phyloP scores from a whole-genome alignment of 2,797 vertebrate genomes.

The Chelon auratus region DNA sequence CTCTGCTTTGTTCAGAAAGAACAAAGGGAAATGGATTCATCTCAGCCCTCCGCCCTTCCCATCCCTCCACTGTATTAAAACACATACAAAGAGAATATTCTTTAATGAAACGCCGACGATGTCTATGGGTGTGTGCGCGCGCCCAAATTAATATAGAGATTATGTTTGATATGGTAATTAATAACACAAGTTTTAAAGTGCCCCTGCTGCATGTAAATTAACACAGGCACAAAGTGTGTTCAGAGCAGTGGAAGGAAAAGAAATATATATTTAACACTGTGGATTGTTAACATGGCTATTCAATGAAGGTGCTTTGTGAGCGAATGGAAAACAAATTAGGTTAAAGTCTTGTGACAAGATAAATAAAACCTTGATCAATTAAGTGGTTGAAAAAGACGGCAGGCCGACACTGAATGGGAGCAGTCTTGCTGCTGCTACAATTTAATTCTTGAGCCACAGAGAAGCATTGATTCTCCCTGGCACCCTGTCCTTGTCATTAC shows the following conservation, averaged over 20 bases:
- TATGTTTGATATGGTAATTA: slow-evolving; percentile 77
- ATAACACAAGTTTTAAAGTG: slow-evolving; percentile 61
- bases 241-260: neutral
- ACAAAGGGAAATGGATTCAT: slow-evolving; percentile 71
- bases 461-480: slow-evolving; percentile 77
- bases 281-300: slow-evolving; percentile 70
- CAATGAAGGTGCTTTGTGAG: slow-evolving; percentile 73
- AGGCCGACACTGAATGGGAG: slow-evolving; percentile 51
- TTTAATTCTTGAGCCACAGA: slow-evolving; percentile 74
- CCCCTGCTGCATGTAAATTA: slow-evolving; percentile 54
- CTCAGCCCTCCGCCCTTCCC: slow-evolving; percentile 46
- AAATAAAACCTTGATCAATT: slow-evolving; percentile 82
- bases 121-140: neutral
- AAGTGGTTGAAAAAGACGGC: slow-evolving; percentile 70
- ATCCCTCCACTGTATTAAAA: slow-evolving; percentile 55
- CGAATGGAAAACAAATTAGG: slow-evolving; percentile 78
- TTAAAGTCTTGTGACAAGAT: slow-evolving; percentile 79
- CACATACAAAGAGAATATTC: slow-evolving; percentile 60
- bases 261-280: slow-evolving; percentile 34
- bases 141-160: slow-evolving; percentile 62
- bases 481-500: slow-evolving; percentile 75
- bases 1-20: slow-evolving; percentile 74
- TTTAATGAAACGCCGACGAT: slow-evolving; percentile 56
- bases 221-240: slow-evolving; percentile 46
- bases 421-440: slow-evolving; percentile 67